phyloP scores from a whole-genome alignment of 2,888 invertebrate genomes.

The Chorisops tibialis region DNA sequence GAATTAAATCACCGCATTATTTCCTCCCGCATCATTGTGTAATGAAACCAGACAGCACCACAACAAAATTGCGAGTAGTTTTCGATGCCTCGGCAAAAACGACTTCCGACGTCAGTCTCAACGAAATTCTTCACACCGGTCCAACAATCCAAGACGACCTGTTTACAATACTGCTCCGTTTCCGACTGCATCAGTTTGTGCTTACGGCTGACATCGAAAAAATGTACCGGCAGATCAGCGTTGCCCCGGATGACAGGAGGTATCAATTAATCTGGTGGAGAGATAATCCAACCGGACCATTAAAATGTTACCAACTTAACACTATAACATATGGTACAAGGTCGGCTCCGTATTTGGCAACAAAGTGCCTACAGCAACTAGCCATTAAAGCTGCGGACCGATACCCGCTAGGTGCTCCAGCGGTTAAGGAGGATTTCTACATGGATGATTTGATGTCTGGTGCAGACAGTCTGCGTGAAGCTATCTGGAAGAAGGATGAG shows the following conservation, averaged over 20 bases:
- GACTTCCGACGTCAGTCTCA: constrained; percentile 32
- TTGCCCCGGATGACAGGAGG: constrained; percentile 30
- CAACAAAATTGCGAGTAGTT: constrained; percentile 28
- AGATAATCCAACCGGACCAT: neutral
- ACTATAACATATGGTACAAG: constrained; percentile 32
- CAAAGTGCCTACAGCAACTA: constrained; percentile 24
- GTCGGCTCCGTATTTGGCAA: constrained; percentile 30
- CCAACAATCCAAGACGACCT: constrained; percentile 35
- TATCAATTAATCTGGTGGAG: constrained; percentile 34
- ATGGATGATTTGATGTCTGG: constrained; percentile 20
- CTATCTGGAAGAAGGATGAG: neutral
- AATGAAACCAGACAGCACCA: constrained; percentile 21
- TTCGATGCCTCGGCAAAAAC: constrained; percentile 29
- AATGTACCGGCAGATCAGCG: constrained; percentile 37
- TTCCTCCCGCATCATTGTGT: constrained; percentile 13
- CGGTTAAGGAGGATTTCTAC: neutral
- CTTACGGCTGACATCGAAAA: constrained; percentile 36
- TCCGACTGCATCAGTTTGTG: constrained; percentile 17
- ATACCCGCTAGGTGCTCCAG: neutral
- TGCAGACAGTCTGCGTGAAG: neutral
- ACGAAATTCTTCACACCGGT: constrained; percentile 36
- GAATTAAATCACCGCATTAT: neutral
- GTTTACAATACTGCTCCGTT: constrained; percentile 12
- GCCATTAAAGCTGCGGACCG: neutral
- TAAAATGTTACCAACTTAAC: constrained; percentile 23